Conservation (phyloP, 2,888 invertebrate genomes). For the Conops quadrifasciatus region DNA sequence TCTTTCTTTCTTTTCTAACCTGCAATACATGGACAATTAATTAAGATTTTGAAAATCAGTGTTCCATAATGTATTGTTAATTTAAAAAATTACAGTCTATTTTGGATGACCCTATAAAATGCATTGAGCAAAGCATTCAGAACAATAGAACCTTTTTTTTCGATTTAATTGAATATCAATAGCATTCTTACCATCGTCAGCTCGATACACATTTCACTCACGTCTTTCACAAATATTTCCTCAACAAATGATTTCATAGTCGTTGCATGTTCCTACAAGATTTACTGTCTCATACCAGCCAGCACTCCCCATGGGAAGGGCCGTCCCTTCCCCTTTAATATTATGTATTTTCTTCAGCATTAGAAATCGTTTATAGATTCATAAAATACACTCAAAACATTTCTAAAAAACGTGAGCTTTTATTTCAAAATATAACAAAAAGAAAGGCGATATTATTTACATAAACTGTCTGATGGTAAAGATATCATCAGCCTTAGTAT, state of each 20-base stretch:
- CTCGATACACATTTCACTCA: conserved; percentile 15
- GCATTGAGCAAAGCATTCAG: too few relatives aligned
- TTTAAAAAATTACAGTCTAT: too few relatives aligned
- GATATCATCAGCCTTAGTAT: too few relatives aligned
- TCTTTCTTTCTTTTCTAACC: too few relatives aligned
- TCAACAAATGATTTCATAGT: conserved; percentile 1
- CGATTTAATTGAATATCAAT: not conserved
- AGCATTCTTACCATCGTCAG: not conserved
- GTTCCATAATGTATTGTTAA: too few relatives aligned
- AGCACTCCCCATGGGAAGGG: not conserved
- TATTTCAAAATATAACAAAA: conserved; percentile 1
- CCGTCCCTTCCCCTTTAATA: not conserved
- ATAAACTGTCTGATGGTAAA: not conserved
- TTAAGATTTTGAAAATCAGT: too few relatives aligned
- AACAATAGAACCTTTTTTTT: too few relatives aligned
- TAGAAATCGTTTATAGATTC: conserved; percentile 29
- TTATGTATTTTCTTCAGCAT: conserved; percentile 6
- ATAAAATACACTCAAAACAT: conserved; percentile 14
- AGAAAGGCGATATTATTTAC: not conserved
- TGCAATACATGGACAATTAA: too few relatives aligned
- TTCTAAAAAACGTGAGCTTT: conserved; percentile 3
- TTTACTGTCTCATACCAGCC: conserved; percentile 9
- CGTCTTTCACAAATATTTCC: conserved; percentile 3
- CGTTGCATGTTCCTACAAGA: conserved; percentile 10
- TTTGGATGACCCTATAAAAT: too few relatives aligned